Base-by-base conservation (phyloP, 2,113 vertebrate species). In the Python bivittatus region DNA sequence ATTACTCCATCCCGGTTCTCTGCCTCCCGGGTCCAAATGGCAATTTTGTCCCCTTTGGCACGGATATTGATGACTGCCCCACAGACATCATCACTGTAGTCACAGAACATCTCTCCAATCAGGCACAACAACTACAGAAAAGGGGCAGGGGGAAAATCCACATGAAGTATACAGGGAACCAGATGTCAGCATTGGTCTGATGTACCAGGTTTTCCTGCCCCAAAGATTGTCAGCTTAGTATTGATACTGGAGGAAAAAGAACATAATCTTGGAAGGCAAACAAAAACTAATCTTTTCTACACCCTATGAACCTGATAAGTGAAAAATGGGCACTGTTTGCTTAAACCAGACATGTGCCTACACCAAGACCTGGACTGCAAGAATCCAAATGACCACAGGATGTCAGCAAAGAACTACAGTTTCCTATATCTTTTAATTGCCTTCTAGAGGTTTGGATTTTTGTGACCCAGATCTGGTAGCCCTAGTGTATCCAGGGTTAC, bases 1-100 rank as follows among this genome's bases (percentile, higher is more conserved):
- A 98, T 97, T 84, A 99, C 98, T 0, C 97, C 97, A 2, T 96
- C 97, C 13, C 94, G 95, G 94, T 98, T 98, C 96, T 99, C 98
- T 0, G 98, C 98, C 90, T 98, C 98, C 3, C 96, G 95, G 1
- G 98, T 99, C 98, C 98, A 99, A 93, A 99, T 91, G 0, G 98
- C 98, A 0, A 99, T 98, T 96, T 99, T 99, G 96, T 99, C 98
- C 11, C 98, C 98, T 94, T 99, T 99, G 92, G 98, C 92, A 0
- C 98, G 98, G 88, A 99, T 97, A 88, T 98, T 99, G 93, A 98
- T 96, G 54, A 99, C 98, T 0, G 98, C 98, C 0, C 98, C 98
- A 0, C 98, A 99, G 86, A 99, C 96, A 11, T 99, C 98, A 0
- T 95, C 91, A 0, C 97, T 97, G 91, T 98, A 97, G 2, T 97